Base-by-base conservation (phyloP, 2,797 vertebrate species). In the Agapornis canus region DNA sequence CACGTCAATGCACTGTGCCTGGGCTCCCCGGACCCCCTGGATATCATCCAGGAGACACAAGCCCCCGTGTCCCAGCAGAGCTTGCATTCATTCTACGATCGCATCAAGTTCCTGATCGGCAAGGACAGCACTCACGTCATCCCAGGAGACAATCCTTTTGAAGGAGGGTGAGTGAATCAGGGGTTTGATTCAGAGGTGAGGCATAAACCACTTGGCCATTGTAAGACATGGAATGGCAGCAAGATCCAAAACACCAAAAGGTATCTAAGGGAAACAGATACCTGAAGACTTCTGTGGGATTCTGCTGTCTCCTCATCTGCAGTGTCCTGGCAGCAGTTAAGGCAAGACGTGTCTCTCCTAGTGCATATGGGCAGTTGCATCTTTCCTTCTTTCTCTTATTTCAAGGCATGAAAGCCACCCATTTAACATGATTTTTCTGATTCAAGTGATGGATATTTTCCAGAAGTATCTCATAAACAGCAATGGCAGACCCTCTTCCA, bases 31-130 rank as follows among this genome's bases (percentile, higher is more conserved):
- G 99, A 99, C 95, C 99, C 99, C 6, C 97, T 99, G 97, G 99
- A 99, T 95, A 99, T 99, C 97, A 99, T 99, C 97, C 99, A 99
- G 97, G 99, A 99, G 97, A 99, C 98, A 0, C 99, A 99, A 96
- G 95, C 98, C 77, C 98, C 98, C 6, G 72, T 98, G 52, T 94
- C 98, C 52, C 99, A 99, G 70, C 99, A 98, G 97, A 99, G 98
- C 97, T 98, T 99, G 88, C 98, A 97, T 94, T 99, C 99, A 4
- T 99, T 99, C 98, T 99, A 99, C 2, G 98, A 99, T 76, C 98
- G 99, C 20, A 98, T 99, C 95, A 99, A 98, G 92, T 99, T 99
- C 98, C 98, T 99, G 22, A 98, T 99, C 43, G 99, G 99, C 97
- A 98, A 98, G 83, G 99, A 99, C 97, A 99, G 99, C 98, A 99